Evolutionary conservation across 2,797 vertebrate species (phyloP).

Genomic region (Taeniopygia guttata): DNA sequence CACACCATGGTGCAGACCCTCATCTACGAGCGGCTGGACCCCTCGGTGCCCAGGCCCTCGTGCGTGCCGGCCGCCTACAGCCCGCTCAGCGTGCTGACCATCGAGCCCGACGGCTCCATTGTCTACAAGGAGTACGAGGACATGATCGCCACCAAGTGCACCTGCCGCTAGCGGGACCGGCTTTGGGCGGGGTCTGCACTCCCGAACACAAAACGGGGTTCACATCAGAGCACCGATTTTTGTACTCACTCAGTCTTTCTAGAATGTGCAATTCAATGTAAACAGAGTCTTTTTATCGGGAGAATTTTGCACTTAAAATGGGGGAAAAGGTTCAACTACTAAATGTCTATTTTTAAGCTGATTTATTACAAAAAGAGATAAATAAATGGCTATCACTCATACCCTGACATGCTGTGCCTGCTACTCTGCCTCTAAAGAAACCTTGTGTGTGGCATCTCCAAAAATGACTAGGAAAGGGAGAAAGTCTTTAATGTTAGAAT

Average conservation of each 20-base stretch:
- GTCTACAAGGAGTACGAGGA: conserved; percentile 93
- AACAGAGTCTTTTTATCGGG: conserved; percentile 20
- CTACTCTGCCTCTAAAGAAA: neutral
- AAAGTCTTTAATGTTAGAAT: conserved; percentile 49
- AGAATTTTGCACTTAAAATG: conserved; percentile 14
- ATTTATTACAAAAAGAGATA: neutral
- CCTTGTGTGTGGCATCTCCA: neutral
- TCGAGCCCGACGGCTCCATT: conserved; percentile 90
- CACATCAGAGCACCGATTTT: neutral
- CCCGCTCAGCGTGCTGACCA: conserved; percentile 89
- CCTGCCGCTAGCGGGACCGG: conserved; percentile 80
- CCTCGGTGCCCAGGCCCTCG: conserved; percentile 85
- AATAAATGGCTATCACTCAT: conserved; percentile 18
- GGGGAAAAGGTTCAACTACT: neutral
- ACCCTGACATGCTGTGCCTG: neutral
- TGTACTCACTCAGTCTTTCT: conserved; percentile 17
- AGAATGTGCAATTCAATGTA: neutral
- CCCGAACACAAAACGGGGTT: no score
- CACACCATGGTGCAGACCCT: conserved; percentile 95
- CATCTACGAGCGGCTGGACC: conserved; percentile 89
- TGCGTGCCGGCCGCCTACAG: conserved; percentile 91
- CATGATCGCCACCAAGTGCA: conserved; percentile 94
- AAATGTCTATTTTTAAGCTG: conserved; percentile 29
- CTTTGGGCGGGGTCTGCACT: fast-evolving
- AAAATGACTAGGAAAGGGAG: conserved; percentile 66